These are phyloP conservation scores for Odontomyia ornata DNA, from an alignment of 2,888 invertebrate genomes.

Conservation along the genomic window DNA sequence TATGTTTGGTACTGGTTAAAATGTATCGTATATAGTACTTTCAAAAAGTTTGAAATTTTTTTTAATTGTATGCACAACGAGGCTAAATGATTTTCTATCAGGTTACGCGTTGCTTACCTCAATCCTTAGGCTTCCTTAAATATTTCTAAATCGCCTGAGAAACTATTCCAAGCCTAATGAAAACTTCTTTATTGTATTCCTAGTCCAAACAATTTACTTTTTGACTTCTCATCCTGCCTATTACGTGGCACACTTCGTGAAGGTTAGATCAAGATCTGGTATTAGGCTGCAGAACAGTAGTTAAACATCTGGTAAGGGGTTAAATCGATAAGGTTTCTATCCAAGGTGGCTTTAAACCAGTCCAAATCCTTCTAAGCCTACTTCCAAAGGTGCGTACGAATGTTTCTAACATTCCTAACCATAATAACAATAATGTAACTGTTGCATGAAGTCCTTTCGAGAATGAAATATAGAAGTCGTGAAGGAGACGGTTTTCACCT, in stretches of 20 bases:
- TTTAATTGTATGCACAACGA: too few relatives aligned
- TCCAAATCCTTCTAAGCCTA: background rate
- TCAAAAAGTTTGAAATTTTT: too few relatives aligned
- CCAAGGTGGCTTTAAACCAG: background rate
- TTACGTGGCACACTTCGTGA: background rate
- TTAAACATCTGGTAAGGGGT: background rate
- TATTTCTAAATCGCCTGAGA: too few relatives aligned
- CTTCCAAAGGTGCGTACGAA: background rate
- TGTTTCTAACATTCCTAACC: background rate
- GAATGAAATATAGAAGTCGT: background rate
- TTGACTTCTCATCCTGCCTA: too few relatives aligned
- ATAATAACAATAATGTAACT: slow-evolving; percentile 15
- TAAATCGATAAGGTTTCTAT: slow-evolving; percentile 3
- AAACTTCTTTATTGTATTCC: too few relatives aligned
- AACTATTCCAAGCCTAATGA: too few relatives aligned
- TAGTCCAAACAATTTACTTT: too few relatives aligned
- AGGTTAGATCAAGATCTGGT: slow-evolving; percentile 36
- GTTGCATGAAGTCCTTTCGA: slow-evolving; percentile 30
- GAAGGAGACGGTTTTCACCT: background rate
- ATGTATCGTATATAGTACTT: too few relatives aligned
- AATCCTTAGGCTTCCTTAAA: too few relatives aligned
- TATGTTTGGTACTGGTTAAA: too few relatives aligned
- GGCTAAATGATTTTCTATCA: too few relatives aligned
- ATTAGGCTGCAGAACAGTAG: background rate
- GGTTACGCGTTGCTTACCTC: too few relatives aligned